Conservation (phyloP, 1,140 invertebrate species). For the Euborellia annulipes region DNA sequence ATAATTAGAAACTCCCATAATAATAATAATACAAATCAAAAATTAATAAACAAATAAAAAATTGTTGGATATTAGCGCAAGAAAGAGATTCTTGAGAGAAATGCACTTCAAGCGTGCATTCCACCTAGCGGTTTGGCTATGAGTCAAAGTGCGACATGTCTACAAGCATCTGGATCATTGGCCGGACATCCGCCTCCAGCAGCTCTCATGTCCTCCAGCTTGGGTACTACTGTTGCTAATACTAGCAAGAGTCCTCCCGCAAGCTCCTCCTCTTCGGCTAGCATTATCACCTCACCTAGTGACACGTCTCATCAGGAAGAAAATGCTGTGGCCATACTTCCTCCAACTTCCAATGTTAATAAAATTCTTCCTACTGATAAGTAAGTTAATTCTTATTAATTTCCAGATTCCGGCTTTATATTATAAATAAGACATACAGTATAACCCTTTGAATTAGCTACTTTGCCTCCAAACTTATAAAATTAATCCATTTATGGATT, state of each 20-base stretch:
- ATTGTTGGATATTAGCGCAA: no score
- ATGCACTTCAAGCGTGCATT: slow-evolving; percentile 24
- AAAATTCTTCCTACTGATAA: no score
- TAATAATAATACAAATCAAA: no score
- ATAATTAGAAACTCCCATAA: no score
- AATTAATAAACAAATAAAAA: no score
- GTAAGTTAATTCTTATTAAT: no score
- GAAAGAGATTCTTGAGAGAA: slow-evolving; percentile 33
- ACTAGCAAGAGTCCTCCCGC: slow-evolving; percentile 18
- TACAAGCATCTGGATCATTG: slow-evolving; percentile 26
- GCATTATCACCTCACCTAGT: slow-evolving; percentile 11
- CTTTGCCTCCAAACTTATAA: no score
- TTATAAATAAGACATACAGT: no score
- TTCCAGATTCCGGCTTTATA: no score
- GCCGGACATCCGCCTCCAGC: slow-evolving; percentile 28
- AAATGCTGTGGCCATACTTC: background rate
- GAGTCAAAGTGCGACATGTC: slow-evolving; percentile 28
- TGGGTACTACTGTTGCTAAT: slow-evolving; percentile 18
- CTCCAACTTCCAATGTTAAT: no score
- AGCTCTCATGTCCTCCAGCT: slow-evolving; percentile 25
- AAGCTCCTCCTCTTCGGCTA: slow-evolving; percentile 8
- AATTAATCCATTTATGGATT: no score
- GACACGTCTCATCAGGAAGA: slow-evolving; percentile 10
- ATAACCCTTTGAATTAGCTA: no score
- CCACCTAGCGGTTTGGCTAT: slow-evolving; percentile 24